Conservation (phyloP, 1,140 invertebrate species). For the Lineus longissimus region DNA sequence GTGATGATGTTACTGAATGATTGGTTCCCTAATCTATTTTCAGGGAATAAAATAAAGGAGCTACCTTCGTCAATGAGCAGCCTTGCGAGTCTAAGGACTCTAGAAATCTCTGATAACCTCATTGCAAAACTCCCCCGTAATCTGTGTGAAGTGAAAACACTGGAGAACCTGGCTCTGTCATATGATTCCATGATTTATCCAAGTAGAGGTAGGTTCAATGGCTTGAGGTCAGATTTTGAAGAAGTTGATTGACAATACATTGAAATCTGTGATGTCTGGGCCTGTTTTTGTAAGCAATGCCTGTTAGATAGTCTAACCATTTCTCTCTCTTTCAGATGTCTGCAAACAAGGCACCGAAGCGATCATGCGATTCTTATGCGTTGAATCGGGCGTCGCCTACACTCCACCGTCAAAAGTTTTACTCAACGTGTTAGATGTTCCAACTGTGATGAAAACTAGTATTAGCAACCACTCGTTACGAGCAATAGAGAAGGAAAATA, state of each 20-base stretch:
- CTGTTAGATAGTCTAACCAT: too few relatives aligned
- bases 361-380: too few relatives aligned
- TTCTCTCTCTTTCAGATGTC: slow-evolving; percentile 54
- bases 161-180: slow-evolving; percentile 60
- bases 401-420: slow-evolving; percentile 35
- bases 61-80: slow-evolving; percentile 39
- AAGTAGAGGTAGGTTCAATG: slow-evolving; percentile 42
- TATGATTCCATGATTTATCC: slow-evolving; percentile 63
- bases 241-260: too few relatives aligned
- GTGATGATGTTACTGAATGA: too few relatives aligned
- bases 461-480: slow-evolving; percentile 20
- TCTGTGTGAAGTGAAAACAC: slow-evolving; percentile 31
- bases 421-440: slow-evolving; percentile 27
- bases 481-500: slow-evolving; percentile 23
- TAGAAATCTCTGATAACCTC: slow-evolving; percentile 36
- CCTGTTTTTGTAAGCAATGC: too few relatives aligned
- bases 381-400: slow-evolving; percentile 34
- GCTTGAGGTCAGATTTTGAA: too few relatives aligned
- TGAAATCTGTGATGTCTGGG: too few relatives aligned
- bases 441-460: slow-evolving; percentile 12
- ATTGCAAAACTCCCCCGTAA: slow-evolving; percentile 27
- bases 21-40: neutral
- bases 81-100: slow-evolving; percentile 28
- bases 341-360: slow-evolving; percentile 58
- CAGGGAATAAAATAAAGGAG: slow-evolving; percentile 45